phyloP scores from a whole-genome alignment of 2,113 vertebrate species.

The Sebastes schlegelii region DNA sequence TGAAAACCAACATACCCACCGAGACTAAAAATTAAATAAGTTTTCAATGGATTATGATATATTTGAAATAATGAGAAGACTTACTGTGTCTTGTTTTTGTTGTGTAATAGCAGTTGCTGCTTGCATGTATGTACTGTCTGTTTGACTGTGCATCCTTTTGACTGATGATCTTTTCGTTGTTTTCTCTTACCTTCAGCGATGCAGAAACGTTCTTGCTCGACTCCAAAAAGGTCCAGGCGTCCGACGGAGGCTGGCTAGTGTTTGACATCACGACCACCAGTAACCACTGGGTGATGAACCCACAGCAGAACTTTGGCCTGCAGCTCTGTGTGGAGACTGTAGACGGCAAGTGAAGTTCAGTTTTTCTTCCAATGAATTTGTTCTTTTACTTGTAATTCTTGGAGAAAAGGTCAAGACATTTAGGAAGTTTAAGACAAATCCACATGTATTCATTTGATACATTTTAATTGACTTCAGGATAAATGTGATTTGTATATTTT shows the following conservation, averaged over 20 bases:
- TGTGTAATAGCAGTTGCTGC: background rate
- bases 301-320: constrained; percentile 96
- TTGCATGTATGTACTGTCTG: background rate
- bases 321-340: constrained; percentile 94
- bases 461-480: constrained; percentile 1
- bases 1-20: background rate
- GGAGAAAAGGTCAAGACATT: constrained; percentile 17
- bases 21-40: background rate
- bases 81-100: background rate
- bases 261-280: constrained; percentile 98
- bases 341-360: constrained; percentile 88
- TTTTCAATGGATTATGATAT: background rate
- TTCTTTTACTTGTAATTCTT: constrained; percentile 8
- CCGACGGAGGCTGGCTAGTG: constrained; percentile 97
- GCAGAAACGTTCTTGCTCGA: constrained; percentile 95
- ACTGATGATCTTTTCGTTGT: constrained; percentile 2
- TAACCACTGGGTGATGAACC: constrained; percentile 98
- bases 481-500: background rate
- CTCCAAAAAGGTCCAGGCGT: constrained; percentile 90
- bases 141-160: background rate
- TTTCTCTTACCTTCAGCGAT: constrained; percentile 84
- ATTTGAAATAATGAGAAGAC: constrained; percentile 6
- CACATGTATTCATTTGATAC: constrained; percentile 17
- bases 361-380: constrained; percentile 25
- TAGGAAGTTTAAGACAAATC: background rate